Evolutionary conservation across 2,797 vertebrate species (phyloP), one percentile per base, ranked within the genome.

Genomic region (Antrozous pallidus): DNA sequence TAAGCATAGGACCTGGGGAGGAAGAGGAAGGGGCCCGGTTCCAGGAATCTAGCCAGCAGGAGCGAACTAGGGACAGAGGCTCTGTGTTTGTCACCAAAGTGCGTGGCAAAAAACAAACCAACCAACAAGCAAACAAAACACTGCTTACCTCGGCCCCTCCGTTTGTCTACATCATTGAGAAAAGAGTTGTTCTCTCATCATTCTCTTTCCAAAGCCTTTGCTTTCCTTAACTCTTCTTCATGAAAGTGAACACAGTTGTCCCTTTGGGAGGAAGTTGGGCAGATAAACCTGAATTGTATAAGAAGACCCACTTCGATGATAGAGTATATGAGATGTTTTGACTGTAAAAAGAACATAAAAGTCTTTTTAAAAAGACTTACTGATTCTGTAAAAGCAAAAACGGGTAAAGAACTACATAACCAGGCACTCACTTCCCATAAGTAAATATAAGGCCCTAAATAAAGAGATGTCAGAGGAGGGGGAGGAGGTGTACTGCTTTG

Each of bases 351-450:
- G n/a, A n/a, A n/a, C n/a, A n/a, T n/a, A n/a, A n/a, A n/a, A n/a
- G n/a, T n/a, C n/a, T 33, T 90, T 92, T 84, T 31, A n/a, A 45
- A 80, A 91, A 78, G 8, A 80, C 8, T 63, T 49, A 96, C 2
- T 83, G 33, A 84, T 86, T 45, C 36, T 70, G 11, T 85, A 26
- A 75, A 90, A 93, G 56, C 31, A 73, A 89, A 94, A 95, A 61
- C 54, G 80, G 16, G 18, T 83, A 88, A 77, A 80, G 71, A 75
- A 40, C 33, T 78, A 78, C 1, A 83, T 3, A 90, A 69, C 10
- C 13, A 77, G 65, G 33, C 12, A 83, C 74, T 92, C 36, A 67
- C 74, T 10, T 91, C 6, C 36, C 22, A 33, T 51, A 89, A 86
- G 42, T 58, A 89, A 83, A 77, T 63, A 42, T 42, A 70, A 63